A percentile compares a stretch with the other conserved stretches of the same genome.
These are phyloP conservation scores for Accipiter cooperii DNA, from an alignment of 2,113 vertebrate genomes.

Conservation along the genomic window DNA sequence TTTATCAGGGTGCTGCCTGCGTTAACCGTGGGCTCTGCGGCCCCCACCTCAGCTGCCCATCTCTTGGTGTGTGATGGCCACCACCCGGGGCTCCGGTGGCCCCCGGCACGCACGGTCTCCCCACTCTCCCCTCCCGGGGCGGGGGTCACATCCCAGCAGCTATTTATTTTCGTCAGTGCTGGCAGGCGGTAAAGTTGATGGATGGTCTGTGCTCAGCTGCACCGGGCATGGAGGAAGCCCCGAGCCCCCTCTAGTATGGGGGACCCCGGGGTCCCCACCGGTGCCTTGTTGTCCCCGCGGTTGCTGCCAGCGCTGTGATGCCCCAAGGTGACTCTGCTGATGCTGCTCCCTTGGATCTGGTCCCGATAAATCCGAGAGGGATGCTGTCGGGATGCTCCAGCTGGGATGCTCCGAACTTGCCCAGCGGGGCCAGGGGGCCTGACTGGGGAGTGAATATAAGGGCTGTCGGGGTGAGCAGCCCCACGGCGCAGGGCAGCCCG, in stretches of 20 bases:
- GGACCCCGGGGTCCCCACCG: background rate
- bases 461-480: background rate
- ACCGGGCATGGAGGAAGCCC: background rate
- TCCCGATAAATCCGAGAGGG: background rate
- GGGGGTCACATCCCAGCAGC: background rate
- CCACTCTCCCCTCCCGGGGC: background rate
- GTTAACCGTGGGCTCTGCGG: background rate
- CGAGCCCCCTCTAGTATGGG: accelerated
- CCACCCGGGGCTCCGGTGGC: background rate
- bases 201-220: background rate
- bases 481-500: accelerated
- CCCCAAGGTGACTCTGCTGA: background rate
- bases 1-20: background rate
- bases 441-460: accelerated
- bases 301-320: background rate
- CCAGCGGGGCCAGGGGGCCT: background rate
- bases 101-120: background rate
- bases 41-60: background rate
- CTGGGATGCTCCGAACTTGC: background rate
- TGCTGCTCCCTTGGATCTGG: background rate
- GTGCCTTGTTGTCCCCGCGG: accelerated
- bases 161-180: accelerated
- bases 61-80: background rate
- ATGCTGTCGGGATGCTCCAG: background rate
- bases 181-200: background rate